These are phyloP conservation scores for Scopus umbretta DNA, from an alignment of 2,113 vertebrate genomes.

Conservation along the genomic window DNA sequence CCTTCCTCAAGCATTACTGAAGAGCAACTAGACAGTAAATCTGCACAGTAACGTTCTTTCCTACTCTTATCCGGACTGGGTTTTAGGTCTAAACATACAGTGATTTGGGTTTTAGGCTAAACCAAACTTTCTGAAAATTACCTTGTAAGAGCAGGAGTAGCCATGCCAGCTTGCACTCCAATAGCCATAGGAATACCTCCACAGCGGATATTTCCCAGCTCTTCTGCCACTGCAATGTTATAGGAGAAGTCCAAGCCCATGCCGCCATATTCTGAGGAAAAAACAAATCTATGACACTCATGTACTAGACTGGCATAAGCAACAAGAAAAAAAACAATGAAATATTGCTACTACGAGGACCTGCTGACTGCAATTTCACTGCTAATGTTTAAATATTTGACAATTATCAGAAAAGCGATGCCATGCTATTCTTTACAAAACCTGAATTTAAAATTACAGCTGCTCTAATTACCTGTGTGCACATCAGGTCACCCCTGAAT, in stretches of 20 bases:
- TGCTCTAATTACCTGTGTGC: not conserved
- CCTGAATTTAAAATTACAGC: not conserved
- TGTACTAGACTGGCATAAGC: not conserved
- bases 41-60: not conserved
- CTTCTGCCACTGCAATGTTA: constrained; percentile 81
- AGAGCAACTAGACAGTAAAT: not conserved
- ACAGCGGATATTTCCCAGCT: constrained; percentile 81
- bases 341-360: not conserved
- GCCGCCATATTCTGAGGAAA: constrained; percentile 80
- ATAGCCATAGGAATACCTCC: constrained; percentile 86
- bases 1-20: not conserved
- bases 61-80: not conserved
- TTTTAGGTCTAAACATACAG: not conserved
- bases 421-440: not conserved
- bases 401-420: not conserved
- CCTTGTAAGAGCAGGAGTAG: constrained; percentile 86
- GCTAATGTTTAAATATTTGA: not conserved
- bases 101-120: not conserved
- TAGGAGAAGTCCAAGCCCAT: constrained; percentile 88
- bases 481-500: not conserved
- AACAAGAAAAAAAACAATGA: not conserved
- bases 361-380: not conserved
- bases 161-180: constrained; percentile 84
- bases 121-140: constrained; percentile 39
- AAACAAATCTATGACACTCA: not conserved